A percentile compares a stretch with the other conserved stretches of the same genome.
Conservation (phyloP, 2,113 vertebrate species). For the Toxostoma redivivum region DNA sequence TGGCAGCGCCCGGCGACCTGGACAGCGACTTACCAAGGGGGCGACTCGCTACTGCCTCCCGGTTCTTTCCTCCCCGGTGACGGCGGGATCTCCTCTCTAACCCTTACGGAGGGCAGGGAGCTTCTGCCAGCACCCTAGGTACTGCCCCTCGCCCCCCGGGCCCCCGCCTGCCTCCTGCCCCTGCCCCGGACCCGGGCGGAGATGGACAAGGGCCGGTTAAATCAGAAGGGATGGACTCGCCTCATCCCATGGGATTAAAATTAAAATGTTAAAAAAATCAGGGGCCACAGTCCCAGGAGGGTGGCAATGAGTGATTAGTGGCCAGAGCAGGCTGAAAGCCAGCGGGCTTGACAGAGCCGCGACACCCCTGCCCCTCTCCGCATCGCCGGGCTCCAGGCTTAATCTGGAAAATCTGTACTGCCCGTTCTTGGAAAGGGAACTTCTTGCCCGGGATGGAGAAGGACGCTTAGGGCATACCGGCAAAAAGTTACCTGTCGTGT, state of each 20-base stretch:
- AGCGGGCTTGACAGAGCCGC: not conserved
- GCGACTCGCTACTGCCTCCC: not conserved
- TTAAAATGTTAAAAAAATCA: not conserved
- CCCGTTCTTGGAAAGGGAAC: not conserved
- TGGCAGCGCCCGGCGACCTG: not conserved
- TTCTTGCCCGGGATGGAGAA: not conserved
- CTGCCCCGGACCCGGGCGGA: not conserved
- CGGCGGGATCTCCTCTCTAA: not conserved
- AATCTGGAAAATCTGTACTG: not conserved
- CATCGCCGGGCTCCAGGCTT: not conserved
- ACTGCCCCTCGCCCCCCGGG: too few species aligned
- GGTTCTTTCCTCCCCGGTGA: not conserved
- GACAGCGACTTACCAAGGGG: not conserved
- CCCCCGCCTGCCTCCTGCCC: not conserved
- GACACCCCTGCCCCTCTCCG: not conserved
- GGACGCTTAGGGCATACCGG: not conserved
- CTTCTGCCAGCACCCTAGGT: not conserved
- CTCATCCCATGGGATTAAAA: not conserved
- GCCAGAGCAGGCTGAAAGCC: not conserved
- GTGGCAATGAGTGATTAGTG: not conserved
- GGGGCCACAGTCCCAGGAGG: not conserved
- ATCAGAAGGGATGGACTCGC: not conserved
- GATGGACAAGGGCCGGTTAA: not conserved
- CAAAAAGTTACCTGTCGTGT: conserved; percentile 11
- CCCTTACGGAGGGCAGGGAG: not conserved